Conservation (phyloP, 37 sponge, comb jelly and placozoan species). For the Hexactinellida sp. region DNA sequence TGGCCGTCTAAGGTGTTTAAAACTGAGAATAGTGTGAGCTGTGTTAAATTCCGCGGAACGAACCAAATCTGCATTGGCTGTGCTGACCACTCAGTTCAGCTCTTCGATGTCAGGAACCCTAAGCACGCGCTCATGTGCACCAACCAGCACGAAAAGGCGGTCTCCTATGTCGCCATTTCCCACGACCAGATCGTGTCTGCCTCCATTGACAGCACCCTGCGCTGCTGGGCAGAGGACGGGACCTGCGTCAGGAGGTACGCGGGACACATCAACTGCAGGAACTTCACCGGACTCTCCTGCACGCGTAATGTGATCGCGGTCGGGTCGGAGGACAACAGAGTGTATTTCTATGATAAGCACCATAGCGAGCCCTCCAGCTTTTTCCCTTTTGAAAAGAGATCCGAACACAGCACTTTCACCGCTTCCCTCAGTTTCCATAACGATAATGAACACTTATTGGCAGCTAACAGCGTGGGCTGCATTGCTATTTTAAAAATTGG, state of each 20-base stretch:
- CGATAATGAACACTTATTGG: constrained; percentile 8
- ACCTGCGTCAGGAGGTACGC: not conserved
- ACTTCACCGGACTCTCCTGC: not conserved
- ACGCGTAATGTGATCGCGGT: not conserved
- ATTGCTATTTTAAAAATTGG: not conserved
- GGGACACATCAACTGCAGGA: not conserved
- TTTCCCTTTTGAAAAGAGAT: not conserved
- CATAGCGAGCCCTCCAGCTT: not conserved
- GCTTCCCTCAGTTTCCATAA: constrained; percentile 6
- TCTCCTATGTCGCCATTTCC: not conserved
- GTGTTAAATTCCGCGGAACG: constrained; percentile 12
- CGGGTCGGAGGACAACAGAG: not conserved
- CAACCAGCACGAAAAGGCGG: not conserved
- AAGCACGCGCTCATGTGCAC: not conserved
- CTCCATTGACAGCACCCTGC: not conserved
- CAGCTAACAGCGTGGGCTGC: not conserved
- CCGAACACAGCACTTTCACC: not conserved
- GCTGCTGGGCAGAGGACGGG: not conserved
- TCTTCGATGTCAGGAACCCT: not conserved
- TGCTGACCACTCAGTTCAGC: not conserved
- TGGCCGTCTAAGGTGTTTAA: not conserved
- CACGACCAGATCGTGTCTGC: not conserved
- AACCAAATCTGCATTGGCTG: constrained; percentile 1
- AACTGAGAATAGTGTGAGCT: constrained; percentile 5
- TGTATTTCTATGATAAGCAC: constrained; percentile 5